Percentiles rank a stretch among this genome's conserved stretches.
phyloP scores from a whole-genome alignment of 2,113 vertebrate genomes.

The Rana temporaria region DNA sequence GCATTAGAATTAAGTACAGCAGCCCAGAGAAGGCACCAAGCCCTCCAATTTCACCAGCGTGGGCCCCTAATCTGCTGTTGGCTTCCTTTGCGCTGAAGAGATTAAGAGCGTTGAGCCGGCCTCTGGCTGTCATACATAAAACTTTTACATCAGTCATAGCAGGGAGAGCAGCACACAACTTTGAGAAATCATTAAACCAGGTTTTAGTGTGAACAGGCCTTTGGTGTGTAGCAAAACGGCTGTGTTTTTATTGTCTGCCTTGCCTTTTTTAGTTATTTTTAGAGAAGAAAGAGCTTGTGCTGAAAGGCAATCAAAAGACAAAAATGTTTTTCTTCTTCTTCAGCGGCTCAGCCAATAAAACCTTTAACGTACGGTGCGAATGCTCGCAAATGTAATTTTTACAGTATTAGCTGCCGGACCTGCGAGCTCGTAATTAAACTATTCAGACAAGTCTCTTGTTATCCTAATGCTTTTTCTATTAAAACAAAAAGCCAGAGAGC shows the following conservation, averaged over 20 bases:
- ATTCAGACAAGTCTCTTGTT: not conserved
- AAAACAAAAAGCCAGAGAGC: too few species aligned
- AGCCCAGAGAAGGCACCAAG: not conserved
- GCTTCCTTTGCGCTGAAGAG: slow-evolving; percentile 27
- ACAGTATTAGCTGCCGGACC: not conserved
- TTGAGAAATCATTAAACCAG: slow-evolving; percentile 24
- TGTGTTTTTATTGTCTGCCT: too few species aligned
- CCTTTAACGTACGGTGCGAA: not conserved
- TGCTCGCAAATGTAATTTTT: not conserved
- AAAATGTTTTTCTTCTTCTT: not conserved
- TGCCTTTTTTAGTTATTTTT: not conserved
- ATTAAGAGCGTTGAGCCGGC: slow-evolving; percentile 15
- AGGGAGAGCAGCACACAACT: not conserved
- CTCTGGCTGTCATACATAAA: slow-evolving; percentile 34
- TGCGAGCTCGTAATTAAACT: slow-evolving; percentile 10
- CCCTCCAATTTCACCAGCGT: slow-evolving; percentile 7
- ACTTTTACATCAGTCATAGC: slow-evolving; percentile 19
- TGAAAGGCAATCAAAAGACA: slow-evolving; percentile 3
- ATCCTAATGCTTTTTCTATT: too few species aligned
- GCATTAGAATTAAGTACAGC: slow-evolving; percentile 9
- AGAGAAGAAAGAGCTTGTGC: not conserved
- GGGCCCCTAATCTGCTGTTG: slow-evolving; percentile 9
- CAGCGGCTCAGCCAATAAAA: not conserved
- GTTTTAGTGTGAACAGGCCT: not conserved
- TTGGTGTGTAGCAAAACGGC: too few species aligned